These are phyloP conservation scores for Drosophila dives DNA, from an alignment of 2,888 invertebrate genomes.

Conservation along the genomic window DNA sequence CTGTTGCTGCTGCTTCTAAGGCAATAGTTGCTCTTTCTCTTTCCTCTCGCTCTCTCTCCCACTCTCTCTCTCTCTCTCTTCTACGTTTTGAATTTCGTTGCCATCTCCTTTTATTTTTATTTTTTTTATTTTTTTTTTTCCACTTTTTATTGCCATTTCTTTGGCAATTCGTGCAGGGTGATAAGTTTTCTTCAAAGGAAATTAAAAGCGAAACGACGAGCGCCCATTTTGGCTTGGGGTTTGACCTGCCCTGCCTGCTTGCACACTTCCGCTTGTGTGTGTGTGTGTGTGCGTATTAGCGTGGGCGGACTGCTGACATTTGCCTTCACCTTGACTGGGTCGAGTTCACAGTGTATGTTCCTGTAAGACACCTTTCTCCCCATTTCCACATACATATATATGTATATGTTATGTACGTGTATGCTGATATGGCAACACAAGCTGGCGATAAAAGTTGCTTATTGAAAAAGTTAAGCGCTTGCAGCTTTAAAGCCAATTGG, in stretches of 20 bases:
- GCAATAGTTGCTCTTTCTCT: conserved; percentile 43
- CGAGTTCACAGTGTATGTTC: conserved; percentile 40
- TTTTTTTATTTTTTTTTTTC: neutral
- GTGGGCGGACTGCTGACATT: conserved; percentile 57
- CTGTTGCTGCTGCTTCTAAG: conserved; percentile 16
- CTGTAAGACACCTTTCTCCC: neutral
- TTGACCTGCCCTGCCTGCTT: conserved; percentile 22
- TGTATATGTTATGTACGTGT: conserved; percentile 12
- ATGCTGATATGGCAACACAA: conserved; percentile 49
- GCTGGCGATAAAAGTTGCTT: conserved; percentile 63
- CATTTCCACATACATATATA: neutral
- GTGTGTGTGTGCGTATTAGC: conserved; percentile 1
- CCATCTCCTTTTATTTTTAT: conserved; percentile 39
- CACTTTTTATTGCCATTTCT: conserved; percentile 59
- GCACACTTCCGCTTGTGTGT: conserved; percentile 51
- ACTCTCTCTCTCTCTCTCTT: neutral
- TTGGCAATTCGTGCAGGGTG: conserved; percentile 64
- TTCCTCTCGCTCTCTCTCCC: neutral
- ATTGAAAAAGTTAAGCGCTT: conserved; percentile 56
- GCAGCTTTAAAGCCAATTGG: conserved; percentile 59
- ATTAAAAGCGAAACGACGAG: conserved; percentile 64
- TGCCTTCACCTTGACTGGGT: conserved; percentile 67
- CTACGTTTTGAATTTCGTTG: conserved; percentile 42
- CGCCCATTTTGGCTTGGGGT: conserved; percentile 26
- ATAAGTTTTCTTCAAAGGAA: conserved; percentile 71